These are phyloP conservation scores for Cantharis rufa DNA, from an alignment of 2,888 invertebrate genomes.

Conservation along the genomic window DNA sequence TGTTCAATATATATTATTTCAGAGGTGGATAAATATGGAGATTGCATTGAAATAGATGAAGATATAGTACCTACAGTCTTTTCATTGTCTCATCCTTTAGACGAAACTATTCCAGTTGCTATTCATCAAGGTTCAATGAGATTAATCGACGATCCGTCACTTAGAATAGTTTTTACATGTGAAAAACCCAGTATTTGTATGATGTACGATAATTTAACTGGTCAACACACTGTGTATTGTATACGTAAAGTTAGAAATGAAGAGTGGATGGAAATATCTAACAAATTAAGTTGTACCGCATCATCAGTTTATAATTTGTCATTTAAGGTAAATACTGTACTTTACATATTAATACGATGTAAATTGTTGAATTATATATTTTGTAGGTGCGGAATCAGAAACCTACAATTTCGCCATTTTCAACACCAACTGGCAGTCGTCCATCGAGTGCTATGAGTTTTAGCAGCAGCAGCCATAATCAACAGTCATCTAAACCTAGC, in stretches of 20 bases:
- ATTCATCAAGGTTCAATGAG: conserved; percentile 67
- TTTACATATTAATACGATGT: not conserved
- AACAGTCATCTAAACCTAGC: conserved; percentile 55
- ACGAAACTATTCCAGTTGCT: conserved; percentile 86
- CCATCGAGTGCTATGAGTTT: conserved; percentile 36
- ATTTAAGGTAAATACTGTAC: conserved; percentile 19
- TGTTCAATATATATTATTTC: not conserved
- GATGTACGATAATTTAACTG: conserved; percentile 75
- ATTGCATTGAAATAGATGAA: conserved; percentile 16
- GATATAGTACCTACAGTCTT: conserved; percentile 77
- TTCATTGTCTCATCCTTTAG: conserved; percentile 85
- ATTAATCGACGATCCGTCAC: conserved; percentile 66
- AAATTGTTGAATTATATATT: not conserved
- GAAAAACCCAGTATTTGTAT: conserved; percentile 80
- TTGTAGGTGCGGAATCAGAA: conserved; percentile 44
- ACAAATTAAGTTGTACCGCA: conserved; percentile 39
- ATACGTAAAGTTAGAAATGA: conserved; percentile 76
- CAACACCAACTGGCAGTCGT: conserved; percentile 46
- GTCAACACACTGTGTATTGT: conserved; percentile 81
- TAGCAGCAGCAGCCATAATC: conserved; percentile 38
- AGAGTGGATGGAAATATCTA: conserved; percentile 58
- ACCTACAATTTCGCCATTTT: not conserved
- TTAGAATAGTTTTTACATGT: conserved; percentile 73
- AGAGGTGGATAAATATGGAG: conserved; percentile 4
- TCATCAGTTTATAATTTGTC: conserved; percentile 41